Percentiles rank a stretch among this genome's conserved stretches.
Evolutionary conservation across 2,888 invertebrate species (phyloP).

Genomic region (Uloborus plumipes): DNA sequence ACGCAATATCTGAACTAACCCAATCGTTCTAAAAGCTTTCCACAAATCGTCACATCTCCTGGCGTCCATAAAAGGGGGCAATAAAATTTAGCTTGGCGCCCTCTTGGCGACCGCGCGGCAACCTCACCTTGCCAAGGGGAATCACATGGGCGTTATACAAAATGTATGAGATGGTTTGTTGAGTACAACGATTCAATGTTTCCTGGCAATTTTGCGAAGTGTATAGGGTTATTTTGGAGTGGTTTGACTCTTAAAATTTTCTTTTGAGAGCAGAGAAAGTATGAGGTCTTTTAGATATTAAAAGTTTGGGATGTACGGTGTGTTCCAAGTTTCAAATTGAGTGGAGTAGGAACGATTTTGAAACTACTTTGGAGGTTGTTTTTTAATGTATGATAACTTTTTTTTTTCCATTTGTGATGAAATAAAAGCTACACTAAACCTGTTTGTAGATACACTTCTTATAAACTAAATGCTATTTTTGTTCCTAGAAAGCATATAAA

Average conservation of each 20-base stretch:
- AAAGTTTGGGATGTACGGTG: slow-evolving; percentile 1
- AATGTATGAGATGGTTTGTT: slow-evolving; percentile 51
- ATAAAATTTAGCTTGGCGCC: slow-evolving; percentile 43
- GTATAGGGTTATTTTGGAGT: slow-evolving; percentile 63
- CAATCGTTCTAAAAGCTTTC: slow-evolving; percentile 53
- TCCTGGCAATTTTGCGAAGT: slow-evolving; percentile 59
- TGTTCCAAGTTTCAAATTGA: no score
- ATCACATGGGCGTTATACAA: slow-evolving; percentile 42
- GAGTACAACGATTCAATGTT: slow-evolving; percentile 33
- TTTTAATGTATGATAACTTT: no score
- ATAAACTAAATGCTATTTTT: no score
- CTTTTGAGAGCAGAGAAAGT: slow-evolving; percentile 37
- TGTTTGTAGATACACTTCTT: no score
- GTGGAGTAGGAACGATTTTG: no score
- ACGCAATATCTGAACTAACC: slow-evolving; percentile 32
- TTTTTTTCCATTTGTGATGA: no score
- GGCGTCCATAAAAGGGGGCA: slow-evolving; percentile 35
- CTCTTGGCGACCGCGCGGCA: slow-evolving; percentile 27
- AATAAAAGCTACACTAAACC: no score
- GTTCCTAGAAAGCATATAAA: no score
- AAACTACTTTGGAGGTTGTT: no score
- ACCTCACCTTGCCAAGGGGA: slow-evolving; percentile 30
- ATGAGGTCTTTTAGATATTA: slow-evolving; percentile 7
- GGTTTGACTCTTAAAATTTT: slow-evolving; percentile 54
- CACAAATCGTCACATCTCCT: slow-evolving; percentile 52